Base-by-base conservation (phyloP, 2,797 vertebrate genomes). In the Amniataba percoides region DNA sequence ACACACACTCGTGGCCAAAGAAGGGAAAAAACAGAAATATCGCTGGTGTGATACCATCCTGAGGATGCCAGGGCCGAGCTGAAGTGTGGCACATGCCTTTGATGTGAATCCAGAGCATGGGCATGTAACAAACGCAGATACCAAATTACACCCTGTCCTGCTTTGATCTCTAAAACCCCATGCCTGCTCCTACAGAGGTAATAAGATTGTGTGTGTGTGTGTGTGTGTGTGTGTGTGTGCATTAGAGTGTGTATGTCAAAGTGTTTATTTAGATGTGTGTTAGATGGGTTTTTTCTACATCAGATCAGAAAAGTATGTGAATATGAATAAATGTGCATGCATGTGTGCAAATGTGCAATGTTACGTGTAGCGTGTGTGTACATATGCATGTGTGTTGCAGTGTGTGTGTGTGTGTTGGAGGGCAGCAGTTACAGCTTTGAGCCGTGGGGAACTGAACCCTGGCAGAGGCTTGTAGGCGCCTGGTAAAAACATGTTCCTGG, bases 111-210 rank as follows among this genome's bases (percentile, higher is more conserved):
- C 94, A 91, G 92, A 87, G 90, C 86, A 88, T 85, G 88, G 86
- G 93, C 87, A 86, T 91, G 92, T 90, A 93, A 87, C 92, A 92
- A 93, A 94, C 88, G 88, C 86, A 90, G 88, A 92, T 91, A 92
- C 89, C 85, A 93, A 92, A 94, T 94, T 92, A 93, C 92, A 90
- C 74, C 86, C 87, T 85, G 85, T 77, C 76, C 88, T 71, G 78
- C 93, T 94, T 95, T 95, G 93, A 95, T 95, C 93, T 93, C 61
- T 73, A 86, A 87, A 86, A 87, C 80, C 90, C 84, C 83, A 86
- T 60, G 88, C 79, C 83, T 84, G 83, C 87, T 79, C 68, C 87
- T 59, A 84, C 88, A 88, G 76, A 86, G 77, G 88, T 89, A 89
- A 88, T 87, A 86, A 71, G 86, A 84, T 85, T 87, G 77, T 81